These are phyloP conservation scores for Ichneumoninae sp. DNA, from an alignment of 2,888 invertebrate genomes.

Conservation along the genomic window DNA sequence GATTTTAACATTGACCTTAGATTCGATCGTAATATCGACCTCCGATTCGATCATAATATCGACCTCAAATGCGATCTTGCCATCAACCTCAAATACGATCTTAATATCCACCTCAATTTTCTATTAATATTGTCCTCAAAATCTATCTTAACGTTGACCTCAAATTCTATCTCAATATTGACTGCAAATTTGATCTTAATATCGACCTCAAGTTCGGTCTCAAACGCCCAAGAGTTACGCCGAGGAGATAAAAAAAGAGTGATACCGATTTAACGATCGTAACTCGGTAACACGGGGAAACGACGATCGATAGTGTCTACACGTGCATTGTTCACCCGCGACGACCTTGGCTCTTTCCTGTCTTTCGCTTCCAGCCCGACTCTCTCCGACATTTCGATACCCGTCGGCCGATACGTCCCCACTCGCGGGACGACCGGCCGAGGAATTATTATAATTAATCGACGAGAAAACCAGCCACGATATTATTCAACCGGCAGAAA, in stretches of 20 bases:
- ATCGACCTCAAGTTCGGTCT: not conserved
- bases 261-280: not conserved
- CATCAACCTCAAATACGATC: too few relatives aligned
- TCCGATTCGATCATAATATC: too few relatives aligned
- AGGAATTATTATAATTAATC: not conserved
- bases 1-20: too few relatives aligned
- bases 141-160: too few relatives aligned
- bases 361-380: not conserved
- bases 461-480: not conserved
- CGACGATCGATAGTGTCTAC: slow-evolving; percentile 18
- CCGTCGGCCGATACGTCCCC: not conserved
- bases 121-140: too few relatives aligned
- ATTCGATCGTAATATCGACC: not conserved
- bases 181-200: too few relatives aligned
- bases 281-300: not conserved
- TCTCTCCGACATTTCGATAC: slow-evolving; percentile 13
- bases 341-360: slow-evolving; percentile 18
- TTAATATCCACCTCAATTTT: too few relatives aligned
- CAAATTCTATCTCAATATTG: too few relatives aligned
- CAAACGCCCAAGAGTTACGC: not conserved
- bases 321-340: slow-evolving; percentile 31
- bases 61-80: too few relatives aligned
- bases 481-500: not conserved
- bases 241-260: not conserved
- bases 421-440: not conserved